These are phyloP conservation scores for Augiades crinisus DNA, from an alignment of 2,888 invertebrate genomes.

Conservation along the genomic window DNA sequence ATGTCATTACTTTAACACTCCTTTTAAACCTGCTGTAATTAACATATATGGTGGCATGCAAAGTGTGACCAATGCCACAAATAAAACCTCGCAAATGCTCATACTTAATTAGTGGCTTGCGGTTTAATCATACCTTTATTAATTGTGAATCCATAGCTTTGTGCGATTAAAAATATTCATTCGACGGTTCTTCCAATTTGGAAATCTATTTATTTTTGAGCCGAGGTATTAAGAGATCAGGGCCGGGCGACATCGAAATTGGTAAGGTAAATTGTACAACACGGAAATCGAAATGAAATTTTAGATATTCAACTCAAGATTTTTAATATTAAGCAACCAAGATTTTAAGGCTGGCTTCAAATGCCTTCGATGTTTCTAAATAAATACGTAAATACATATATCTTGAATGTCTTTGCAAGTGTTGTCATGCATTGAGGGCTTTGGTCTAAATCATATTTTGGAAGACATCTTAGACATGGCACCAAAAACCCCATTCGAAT, in stretches of 20 bases:
- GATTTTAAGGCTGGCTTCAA: neutral
- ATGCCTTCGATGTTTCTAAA: neutral
- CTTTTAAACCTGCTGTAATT: too few relatives aligned
- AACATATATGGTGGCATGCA: too few relatives aligned
- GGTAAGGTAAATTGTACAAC: constrained; percentile 4
- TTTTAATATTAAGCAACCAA: too few relatives aligned
- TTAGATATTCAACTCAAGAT: neutral
- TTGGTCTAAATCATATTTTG: too few relatives aligned
- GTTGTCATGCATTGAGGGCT: too few relatives aligned
- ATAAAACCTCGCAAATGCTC: neutral
- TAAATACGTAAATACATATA: too few relatives aligned
- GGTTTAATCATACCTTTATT: constrained; percentile 27
- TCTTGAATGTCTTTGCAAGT: too few relatives aligned
- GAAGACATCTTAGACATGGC: too few relatives aligned
- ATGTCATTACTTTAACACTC: too few relatives aligned
- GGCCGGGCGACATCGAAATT: constrained; percentile 19
- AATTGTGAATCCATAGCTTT: constrained; percentile 19
- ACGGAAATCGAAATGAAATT: neutral
- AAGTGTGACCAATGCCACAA: neutral
- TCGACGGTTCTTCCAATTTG: constrained; percentile 29
- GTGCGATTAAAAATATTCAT: constrained; percentile 31
- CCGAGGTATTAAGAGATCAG: constrained; percentile 34
- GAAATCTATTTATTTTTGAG: constrained; percentile 35
- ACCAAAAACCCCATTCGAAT: too few relatives aligned
- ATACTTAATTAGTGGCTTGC: constrained; percentile 24